Conservation (phyloP, 2,888 invertebrate species). For the Platypus cylindrus region DNA sequence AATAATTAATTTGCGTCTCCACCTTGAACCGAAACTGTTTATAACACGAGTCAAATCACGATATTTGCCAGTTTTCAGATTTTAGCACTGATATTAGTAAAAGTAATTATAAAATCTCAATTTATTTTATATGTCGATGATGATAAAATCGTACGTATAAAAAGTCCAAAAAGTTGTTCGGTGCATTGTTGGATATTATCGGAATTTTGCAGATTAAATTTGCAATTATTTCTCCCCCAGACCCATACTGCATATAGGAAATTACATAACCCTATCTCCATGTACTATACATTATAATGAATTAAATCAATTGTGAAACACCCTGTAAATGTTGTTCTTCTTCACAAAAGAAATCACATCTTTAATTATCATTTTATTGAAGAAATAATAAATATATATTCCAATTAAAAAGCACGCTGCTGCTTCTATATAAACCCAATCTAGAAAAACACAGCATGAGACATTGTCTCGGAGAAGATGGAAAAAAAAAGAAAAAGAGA, state of each 20-base stretch:
- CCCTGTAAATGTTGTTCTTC: slow-evolving; percentile 9
- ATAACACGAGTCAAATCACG: too few relatives aligned
- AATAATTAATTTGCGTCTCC: too few relatives aligned
- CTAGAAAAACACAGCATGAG: slow-evolving; percentile 34
- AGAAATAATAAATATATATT: slow-evolving; percentile 37
- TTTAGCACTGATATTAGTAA: slow-evolving; percentile 10
- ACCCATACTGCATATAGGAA: slow-evolving; percentile 15
- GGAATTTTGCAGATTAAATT: slow-evolving; percentile 13
- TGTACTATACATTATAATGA: too few relatives aligned
- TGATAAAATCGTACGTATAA: slow-evolving; percentile 9
- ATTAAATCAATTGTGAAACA: background rate
- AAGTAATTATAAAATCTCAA: slow-evolving; percentile 11
- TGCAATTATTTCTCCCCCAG: slow-evolving; percentile 14
- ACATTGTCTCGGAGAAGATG: slow-evolving; percentile 30
- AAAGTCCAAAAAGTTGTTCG: slow-evolving; percentile 7
- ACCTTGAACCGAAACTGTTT: too few relatives aligned
- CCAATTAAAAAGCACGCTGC: slow-evolving; percentile 37
- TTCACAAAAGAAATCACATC: slow-evolving; percentile 29
- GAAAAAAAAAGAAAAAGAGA: too few relatives aligned
- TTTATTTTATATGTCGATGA: slow-evolving; percentile 8
- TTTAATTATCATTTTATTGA: slow-evolving; percentile 35
- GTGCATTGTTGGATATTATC: slow-evolving; percentile 14
- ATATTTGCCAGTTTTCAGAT: slow-evolving; percentile 8
- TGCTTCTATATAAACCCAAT: slow-evolving; percentile 37
- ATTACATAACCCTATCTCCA: slow-evolving; percentile 17